Evolutionary conservation across 2,113 vertebrate species (phyloP).

Genomic region (Cathartes aura): DNA sequence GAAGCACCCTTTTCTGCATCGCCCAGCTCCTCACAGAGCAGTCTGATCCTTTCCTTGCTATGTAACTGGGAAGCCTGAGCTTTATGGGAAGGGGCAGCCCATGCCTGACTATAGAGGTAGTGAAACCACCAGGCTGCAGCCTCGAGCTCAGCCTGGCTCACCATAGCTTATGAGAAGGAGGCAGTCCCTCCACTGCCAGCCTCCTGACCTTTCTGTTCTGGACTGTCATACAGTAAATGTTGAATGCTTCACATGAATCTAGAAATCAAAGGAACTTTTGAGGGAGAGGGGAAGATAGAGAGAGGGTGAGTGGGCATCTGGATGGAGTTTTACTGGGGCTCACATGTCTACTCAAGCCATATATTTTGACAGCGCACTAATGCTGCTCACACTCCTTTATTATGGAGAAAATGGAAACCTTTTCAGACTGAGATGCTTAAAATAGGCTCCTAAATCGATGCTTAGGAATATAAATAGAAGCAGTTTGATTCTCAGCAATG

Average conservation of each 20-base stretch:
- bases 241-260: neutral
- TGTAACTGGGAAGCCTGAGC: neutral
- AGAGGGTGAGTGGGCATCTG: neutral
- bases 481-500: constrained; percentile 19
- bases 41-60: neutral
- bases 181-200: neutral
- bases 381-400: neutral
- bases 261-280: neutral
- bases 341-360: neutral
- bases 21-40: neutral
- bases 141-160: neutral
- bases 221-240: neutral
- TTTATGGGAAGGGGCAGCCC: neutral
- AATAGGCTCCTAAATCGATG: neutral
- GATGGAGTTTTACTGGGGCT: neutral
- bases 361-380: neutral
- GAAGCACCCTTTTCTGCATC: neutral
- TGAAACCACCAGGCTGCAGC: neutral
- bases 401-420: neutral
- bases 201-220: neutral
- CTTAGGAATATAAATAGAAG: constrained; percentile 32
- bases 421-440: constrained; percentile 28
- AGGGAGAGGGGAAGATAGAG: neutral
- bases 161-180: neutral
- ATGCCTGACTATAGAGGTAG: neutral